Evolutionary conservation across 2,888 invertebrate genomes (phyloP), one percentile per base, ranked within the genome.

Genomic region (Meliscaeva auricollis): DNA sequence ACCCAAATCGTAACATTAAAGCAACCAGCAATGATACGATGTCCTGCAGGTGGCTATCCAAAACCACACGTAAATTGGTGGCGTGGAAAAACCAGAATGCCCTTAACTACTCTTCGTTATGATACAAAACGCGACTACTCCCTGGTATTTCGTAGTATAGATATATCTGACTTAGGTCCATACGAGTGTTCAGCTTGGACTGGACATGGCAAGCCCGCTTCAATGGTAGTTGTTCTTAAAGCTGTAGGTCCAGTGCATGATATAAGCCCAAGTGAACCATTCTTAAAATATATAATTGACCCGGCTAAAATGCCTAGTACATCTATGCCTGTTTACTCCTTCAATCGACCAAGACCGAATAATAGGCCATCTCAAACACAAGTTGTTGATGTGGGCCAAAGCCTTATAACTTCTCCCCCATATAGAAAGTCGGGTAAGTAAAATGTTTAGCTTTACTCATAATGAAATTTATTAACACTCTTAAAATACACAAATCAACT

Each of bases 121-220:
- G 96, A 97, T 90, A 95, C 96, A 87, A 94, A 95, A 81, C 93
- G 94, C 69, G 97, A 96, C 89, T 95, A 95, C 91, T 95, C 96
- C 1, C 93, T 98, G 56, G 93, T 95, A 80, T 96, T 98, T 89
- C 93, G 95, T 69, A 93, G 94, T 1, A 95, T 98, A 13, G 93
- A 94, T 41, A 89, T 95, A 20, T 94, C 94, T 6, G 96, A 96
- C 89, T 94, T 97, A 69, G 98, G 98, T 4, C 94, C 95, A 64
- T 98, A 98, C 92, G 96, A 96, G 6, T 98, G 98, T 90, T 96
- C 96, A 89, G 98, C 97, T 4, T 98, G 96, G 92, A 98, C 98
- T 90, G 97, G 96, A 2, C 90, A 94, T 8, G 96, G 95, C 11
- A 94, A 95, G 88, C 95, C 98, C 5, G 96, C 96, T 0, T 95